These are phyloP conservation scores for Drosophila engyochracea DNA, from an alignment of 2,888 invertebrate genomes.

Conservation along the genomic window DNA sequence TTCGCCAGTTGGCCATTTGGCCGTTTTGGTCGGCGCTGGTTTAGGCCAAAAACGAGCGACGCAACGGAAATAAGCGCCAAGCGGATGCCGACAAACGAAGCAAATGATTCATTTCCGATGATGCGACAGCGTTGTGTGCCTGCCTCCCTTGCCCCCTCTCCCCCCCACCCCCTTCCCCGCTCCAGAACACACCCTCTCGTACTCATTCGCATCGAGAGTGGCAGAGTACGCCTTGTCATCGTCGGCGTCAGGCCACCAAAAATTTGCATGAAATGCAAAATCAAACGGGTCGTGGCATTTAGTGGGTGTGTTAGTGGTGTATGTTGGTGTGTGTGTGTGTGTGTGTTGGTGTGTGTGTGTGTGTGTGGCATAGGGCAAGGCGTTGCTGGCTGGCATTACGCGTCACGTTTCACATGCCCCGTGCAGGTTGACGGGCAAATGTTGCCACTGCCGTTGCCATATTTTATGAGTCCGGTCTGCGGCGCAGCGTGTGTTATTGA, in stretches of 20 bases:
- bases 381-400: conserved; percentile 47
- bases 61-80: conserved; percentile 84
- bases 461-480: conserved; percentile 72
- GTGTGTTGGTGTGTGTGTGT: neutral
- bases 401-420: conserved; percentile 65
- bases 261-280: conserved; percentile 80
- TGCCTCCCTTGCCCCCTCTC: neutral
- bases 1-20: conserved; percentile 21
- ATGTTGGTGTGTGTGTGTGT: neutral
- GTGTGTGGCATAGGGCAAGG: conserved; percentile 7
- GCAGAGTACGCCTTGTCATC: conserved; percentile 44
- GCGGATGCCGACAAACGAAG: conserved; percentile 85
- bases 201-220: conserved; percentile 6
- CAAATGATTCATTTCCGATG: conserved; percentile 85
- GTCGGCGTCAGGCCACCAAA: conserved; percentile 65
- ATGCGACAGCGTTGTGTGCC: conserved; percentile 74
- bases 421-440: conserved; percentile 69
- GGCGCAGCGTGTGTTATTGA: conserved; percentile 77
- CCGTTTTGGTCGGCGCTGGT: conserved; percentile 48
- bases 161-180: fast-evolving
- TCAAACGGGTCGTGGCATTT: conserved; percentile 59
- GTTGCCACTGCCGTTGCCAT: conserved; percentile 74
- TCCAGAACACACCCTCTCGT: neutral
- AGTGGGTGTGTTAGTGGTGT: conserved; percentile 3
- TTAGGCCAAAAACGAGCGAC: conserved; percentile 70